phyloP scores from a whole-genome alignment of 2,888 invertebrate genomes.

The Lasioglossum lativentre region DNA sequence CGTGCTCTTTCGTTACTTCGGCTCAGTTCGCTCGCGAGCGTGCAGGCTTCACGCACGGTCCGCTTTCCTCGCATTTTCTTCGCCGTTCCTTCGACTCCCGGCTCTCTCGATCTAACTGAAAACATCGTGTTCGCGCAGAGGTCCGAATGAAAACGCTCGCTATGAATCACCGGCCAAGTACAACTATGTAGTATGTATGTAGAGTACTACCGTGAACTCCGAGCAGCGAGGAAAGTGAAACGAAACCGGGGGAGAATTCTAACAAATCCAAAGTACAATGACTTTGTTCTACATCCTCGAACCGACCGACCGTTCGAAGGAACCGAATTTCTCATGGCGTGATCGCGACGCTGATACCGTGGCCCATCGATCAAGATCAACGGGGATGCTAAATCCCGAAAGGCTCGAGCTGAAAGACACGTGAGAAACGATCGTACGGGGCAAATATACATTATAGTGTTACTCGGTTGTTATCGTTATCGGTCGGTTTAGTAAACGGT shows the following conservation, averaged over 20 bases:
- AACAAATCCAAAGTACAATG: conserved; percentile 19
- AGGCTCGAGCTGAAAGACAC: neutral
- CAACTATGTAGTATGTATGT: too few relatives aligned
- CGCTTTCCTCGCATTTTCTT: conserved; percentile 69
- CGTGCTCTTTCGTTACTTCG: conserved; percentile 76
- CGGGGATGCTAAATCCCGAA: too few relatives aligned
- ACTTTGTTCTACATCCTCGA: neutral
- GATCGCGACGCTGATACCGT: neutral
- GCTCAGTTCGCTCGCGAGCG: conserved; percentile 80
- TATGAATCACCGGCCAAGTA: neutral
- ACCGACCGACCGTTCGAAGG: conserved; percentile 9
- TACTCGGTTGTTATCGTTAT: neutral
- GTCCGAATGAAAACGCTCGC: neutral
- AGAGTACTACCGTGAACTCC: neutral
- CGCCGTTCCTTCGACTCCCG: neutral
- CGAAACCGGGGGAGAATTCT: neutral
- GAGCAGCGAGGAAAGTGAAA: neutral
- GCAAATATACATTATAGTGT: too few relatives aligned
- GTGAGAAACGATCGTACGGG: neutral
- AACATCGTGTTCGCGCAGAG: neutral
- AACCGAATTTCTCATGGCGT: neutral
- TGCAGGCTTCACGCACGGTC: conserved; percentile 62
- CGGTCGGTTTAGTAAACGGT: neutral
- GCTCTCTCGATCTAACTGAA: neutral
- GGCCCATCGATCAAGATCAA: neutral